phyloP scores from a whole-genome alignment of 2,797 vertebrate species.

The Pseudochromis fuscus region DNA sequence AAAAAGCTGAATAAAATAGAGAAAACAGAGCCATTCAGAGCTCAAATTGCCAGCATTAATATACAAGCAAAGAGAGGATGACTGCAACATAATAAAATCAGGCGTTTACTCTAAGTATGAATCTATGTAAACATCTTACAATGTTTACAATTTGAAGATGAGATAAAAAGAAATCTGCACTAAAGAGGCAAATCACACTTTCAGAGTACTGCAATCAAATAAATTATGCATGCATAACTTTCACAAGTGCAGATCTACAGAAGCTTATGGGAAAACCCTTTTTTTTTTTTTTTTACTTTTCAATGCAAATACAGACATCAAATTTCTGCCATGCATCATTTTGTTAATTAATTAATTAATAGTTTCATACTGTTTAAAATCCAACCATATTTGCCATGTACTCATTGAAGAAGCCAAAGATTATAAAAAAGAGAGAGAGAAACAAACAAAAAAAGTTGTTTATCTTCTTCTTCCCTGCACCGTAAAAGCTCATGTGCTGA shows the following conservation, averaged over 20 bases:
- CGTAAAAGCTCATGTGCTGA: conserved; percentile 89
- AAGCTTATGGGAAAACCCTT: neutral
- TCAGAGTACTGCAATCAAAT: neutral
- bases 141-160: neutral
- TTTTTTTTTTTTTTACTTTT: neutral
- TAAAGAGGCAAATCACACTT: neutral
- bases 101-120: neutral
- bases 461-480: conserved; percentile 83
- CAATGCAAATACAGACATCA: neutral
- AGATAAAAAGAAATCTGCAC: neutral
- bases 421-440: neutral
- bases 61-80: neutral
- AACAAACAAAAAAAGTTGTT: conserved; percentile 28
- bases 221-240: neutral
- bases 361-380: too few species aligned
- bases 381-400: neutral
- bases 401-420: conserved; percentile 6
- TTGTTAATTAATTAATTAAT: too few species aligned
- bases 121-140: neutral
- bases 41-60: neutral
- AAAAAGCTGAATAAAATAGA: neutral
- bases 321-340: neutral
- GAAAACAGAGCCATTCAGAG: neutral
- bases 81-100: neutral
- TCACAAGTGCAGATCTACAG: neutral